Evolutionary conservation across 2,113 vertebrate genomes (phyloP), one percentile per base, ranked within the genome.

Genomic region (Arenaria interpres): DNA sequence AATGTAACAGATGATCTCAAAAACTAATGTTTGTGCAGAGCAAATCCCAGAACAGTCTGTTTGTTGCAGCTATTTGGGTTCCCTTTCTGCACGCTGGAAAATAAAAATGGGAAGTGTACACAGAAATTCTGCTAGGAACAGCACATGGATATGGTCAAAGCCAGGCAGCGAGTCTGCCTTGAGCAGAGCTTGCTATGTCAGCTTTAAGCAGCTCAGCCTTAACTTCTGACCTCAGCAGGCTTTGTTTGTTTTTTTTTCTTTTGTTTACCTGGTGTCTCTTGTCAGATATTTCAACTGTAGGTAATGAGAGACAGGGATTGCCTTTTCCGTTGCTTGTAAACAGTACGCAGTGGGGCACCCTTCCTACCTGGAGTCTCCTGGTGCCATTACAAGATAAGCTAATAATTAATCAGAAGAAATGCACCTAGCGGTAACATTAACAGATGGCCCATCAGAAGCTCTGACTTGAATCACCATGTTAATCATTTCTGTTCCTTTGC

Each of bases 391-490:
- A 3, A 46, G 71, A 16, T 24, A 56, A 33, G 78, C 75, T 74
- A 96, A 96, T 78, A 2, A 95, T 96, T 96, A 95, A 95, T 50
- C 86, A 53, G 30, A 10, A 73, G 59, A 62, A 73, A 56, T 24
- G 21, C 73, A 64, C 68, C 46, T 63, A 39, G 45, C 0, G 2
- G 77, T 23, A 37, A 30, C 46, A 37, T 51, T 14, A 74, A 82
- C 94, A 95, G 90, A 53, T 96, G 92, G 90, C 23, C 88, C 69
- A 50, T 53, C 37, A 56, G 33, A 20, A 53, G 48, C 68, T 73
- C 32, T 9, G 86, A 35, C 69, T 19, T 39, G 64, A 73, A 86
- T 83, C 46, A 1, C 37, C 15, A 0, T 5, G 8, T 41, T 92
- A 89, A 94, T 86, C 6, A 41, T 45, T 78, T 14, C 87, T 75